phyloP scores from a whole-genome alignment of 2,113 vertebrate genomes.

The Carassius auratus region DNA sequence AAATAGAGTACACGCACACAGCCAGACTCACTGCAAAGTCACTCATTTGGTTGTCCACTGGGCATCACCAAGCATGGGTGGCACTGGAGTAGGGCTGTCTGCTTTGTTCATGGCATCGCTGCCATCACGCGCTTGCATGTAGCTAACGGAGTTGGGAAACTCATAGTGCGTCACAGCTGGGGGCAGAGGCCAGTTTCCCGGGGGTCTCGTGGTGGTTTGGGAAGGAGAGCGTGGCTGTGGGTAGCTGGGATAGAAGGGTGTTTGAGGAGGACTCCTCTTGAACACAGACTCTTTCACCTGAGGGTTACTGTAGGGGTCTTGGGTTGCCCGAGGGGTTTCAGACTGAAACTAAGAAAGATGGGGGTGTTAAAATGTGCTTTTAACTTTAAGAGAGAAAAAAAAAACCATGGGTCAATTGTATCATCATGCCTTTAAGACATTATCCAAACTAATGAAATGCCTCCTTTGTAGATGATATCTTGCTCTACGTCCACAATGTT shows the following conservation, averaged over 20 bases:
- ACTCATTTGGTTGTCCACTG: constrained; percentile 58
- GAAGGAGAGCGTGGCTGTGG: constrained; percentile 33
- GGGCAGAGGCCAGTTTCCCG: constrained; percentile 62
- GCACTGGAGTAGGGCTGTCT: constrained; percentile 44
- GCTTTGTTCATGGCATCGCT: not conserved
- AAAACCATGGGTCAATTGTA: constrained; percentile 40
- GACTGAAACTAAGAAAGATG: constrained; percentile 61
- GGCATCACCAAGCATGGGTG: constrained; percentile 20
- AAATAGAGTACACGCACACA: constrained; percentile 13
- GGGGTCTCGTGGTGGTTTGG: constrained; percentile 39
- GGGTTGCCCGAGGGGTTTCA: constrained; percentile 52
- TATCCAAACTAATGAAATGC: constrained; percentile 52
- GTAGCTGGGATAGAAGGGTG: constrained; percentile 63
- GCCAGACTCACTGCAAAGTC: constrained; percentile 8
- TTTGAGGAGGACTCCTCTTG: constrained; percentile 62
- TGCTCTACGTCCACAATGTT: constrained; percentile 56
- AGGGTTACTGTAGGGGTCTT: constrained; percentile 61
- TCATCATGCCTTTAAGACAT: constrained; percentile 64
- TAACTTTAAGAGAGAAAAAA: too few species aligned
- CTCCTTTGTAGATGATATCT: constrained; percentile 59
- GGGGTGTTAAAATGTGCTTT: not conserved
- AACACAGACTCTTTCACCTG: constrained; percentile 63
- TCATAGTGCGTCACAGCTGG: constrained; percentile 57
- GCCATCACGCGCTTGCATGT: constrained; percentile 36
- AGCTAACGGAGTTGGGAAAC: constrained; percentile 57